Percentiles rank a stretch among this genome's conserved stretches.
Evolutionary conservation across 2,113 vertebrate species (phyloP).

Genomic region (Fregetta grallaria): DNA sequence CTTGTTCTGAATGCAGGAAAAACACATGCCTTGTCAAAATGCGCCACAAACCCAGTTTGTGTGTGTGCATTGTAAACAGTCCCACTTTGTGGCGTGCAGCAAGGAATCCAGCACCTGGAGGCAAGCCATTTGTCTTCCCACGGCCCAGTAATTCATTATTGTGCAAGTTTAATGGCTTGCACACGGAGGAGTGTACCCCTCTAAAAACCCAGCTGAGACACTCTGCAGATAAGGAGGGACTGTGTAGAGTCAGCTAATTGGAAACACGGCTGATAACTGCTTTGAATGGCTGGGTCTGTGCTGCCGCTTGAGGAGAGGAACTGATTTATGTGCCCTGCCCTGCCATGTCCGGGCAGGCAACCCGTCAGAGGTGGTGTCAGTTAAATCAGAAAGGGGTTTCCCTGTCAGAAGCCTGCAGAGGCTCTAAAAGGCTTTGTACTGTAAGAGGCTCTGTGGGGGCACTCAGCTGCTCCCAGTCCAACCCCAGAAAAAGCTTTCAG

Average conservation of each 20-base stretch:
- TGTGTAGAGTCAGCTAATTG: background rate
- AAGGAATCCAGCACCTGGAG: conserved; percentile 21
- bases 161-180: background rate
- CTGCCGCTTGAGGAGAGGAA: background rate
- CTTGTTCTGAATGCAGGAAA: background rate
- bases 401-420: background rate
- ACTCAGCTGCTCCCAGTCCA: background rate
- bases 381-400: background rate
- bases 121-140: conserved; percentile 17
- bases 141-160: background rate
- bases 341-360: background rate
- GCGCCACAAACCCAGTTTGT: background rate
- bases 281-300: background rate
- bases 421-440: background rate
- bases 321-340: background rate
- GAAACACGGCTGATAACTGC: background rate
- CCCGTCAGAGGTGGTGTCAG: background rate
- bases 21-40: background rate
- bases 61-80: background rate
- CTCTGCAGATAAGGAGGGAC: background rate
- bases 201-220: background rate
- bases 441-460: background rate
- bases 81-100: background rate
- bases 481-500: background rate
- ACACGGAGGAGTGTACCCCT: background rate